phyloP scores from a whole-genome alignment of 2,797 vertebrate genomes.

The Neostethus bicornis region DNA sequence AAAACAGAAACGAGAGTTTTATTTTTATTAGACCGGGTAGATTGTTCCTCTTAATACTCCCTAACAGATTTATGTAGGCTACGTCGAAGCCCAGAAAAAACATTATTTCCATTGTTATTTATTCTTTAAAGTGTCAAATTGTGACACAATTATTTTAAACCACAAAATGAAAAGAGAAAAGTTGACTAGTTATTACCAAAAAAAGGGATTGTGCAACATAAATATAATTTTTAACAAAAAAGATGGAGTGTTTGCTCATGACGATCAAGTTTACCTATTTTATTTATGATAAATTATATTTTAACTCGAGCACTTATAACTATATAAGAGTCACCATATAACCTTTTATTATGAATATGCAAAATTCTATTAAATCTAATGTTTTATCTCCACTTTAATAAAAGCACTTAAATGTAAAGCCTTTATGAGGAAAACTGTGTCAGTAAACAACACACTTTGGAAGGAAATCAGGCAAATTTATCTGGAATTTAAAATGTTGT shows the following conservation, averaged over 20 bases:
- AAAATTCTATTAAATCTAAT: background rate
- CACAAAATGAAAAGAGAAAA: slow-evolving; percentile 34
- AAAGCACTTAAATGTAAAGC: slow-evolving; percentile 3
- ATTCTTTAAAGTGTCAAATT: slow-evolving; percentile 63
- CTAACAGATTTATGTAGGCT: slow-evolving; percentile 69
- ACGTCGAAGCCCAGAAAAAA: slow-evolving; percentile 71
- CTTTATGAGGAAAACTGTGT: background rate
- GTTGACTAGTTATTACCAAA: slow-evolving; percentile 28
- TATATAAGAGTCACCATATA: slow-evolving; percentile 3
- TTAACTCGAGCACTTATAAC: background rate
- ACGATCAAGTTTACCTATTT: slow-evolving; percentile 30
- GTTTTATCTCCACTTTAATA: background rate
- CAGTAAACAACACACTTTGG: background rate
- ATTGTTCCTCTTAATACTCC: slow-evolving; percentile 78
- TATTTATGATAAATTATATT: slow-evolving; percentile 12
- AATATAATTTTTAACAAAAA: slow-evolving; percentile 23
- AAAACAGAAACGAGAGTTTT: slow-evolving; percentile 61
- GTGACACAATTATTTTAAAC: slow-evolving; percentile 59
- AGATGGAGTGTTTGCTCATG: slow-evolving; percentile 24
- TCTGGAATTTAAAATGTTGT: background rate
- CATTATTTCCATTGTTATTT: slow-evolving; percentile 78
- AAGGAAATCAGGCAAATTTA: background rate
- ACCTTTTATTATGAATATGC: background rate
- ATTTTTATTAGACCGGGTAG: slow-evolving; percentile 77
- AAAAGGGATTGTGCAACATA: slow-evolving; percentile 29